A percentile compares a stretch with the other conserved stretches of the same genome.
Conservation (phyloP, 2,888 invertebrate species). For the Autographa gamma region DNA sequence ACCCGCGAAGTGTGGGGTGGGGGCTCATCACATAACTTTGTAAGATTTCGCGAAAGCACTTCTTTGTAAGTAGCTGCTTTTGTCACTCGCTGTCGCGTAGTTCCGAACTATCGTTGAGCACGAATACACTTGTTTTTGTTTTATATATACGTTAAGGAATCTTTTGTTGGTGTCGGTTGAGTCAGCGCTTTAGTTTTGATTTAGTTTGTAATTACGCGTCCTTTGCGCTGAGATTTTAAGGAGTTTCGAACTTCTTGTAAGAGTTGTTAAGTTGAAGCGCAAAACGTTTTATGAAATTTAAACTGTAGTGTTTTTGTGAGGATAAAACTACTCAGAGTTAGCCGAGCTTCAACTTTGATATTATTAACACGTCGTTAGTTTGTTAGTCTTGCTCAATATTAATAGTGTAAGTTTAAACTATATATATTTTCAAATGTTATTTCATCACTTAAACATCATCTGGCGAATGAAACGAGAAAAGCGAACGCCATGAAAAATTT, state of each 20-base stretch:
- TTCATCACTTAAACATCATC: not conserved
- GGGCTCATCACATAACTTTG: conserved; percentile 72
- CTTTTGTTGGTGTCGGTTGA: conserved; percentile 48
- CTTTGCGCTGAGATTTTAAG: conserved; percentile 14
- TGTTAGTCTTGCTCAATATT: not conserved
- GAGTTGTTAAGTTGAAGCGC: not conserved
- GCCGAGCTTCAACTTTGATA: not conserved
- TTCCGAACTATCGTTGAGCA: conserved; percentile 67
- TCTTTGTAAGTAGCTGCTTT: conserved; percentile 68
- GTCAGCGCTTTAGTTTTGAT: conserved; percentile 38
- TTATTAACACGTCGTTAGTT: not conserved
- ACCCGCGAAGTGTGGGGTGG: conserved; percentile 46
- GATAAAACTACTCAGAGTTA: not conserved
- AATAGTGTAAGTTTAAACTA: not conserved
- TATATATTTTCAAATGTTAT: too few species aligned
- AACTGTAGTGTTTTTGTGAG: not conserved
- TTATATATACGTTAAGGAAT: conserved; percentile 46
- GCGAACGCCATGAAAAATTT: not conserved
- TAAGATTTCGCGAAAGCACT: conserved; percentile 68
- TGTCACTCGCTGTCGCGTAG: conserved; percentile 64
- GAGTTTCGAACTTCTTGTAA: not conserved
- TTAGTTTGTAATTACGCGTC: conserved; percentile 43
- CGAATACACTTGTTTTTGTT: conserved; percentile 60
- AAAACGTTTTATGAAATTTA: not conserved
- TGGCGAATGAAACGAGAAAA: not conserved